A percentile compares a stretch with the other conserved stretches of the same genome.
These are phyloP conservation scores for Knipowitschia caucasica DNA, from an alignment of 2,797 vertebrate genomes.

Conservation along the genomic window DNA sequence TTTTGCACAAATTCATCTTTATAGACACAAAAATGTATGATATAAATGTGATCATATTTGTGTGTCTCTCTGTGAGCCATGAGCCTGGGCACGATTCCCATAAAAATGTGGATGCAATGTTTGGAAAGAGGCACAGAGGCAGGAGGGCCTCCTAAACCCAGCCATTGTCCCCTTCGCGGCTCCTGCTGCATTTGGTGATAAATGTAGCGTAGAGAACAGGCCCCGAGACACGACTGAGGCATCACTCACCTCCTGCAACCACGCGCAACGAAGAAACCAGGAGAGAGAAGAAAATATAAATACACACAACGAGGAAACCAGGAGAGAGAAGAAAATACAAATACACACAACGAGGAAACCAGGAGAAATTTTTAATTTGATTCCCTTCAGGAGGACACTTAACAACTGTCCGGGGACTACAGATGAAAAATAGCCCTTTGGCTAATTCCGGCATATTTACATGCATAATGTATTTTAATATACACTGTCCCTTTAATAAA, in stretches of 20 bases:
- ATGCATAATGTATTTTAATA: too few species aligned
- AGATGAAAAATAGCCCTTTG: too few species aligned
- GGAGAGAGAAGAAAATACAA: not conserved
- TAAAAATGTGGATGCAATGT: conserved; percentile 4
- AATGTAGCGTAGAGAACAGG: conserved; percentile 55
- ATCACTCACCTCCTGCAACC: conserved; percentile 31
- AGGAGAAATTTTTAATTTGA: too few species aligned
- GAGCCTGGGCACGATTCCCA: conserved; percentile 3
- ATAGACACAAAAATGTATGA: too few species aligned
- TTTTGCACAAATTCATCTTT: too few species aligned
- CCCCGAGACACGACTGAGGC: conserved; percentile 31
- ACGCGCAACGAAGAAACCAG: not conserved
- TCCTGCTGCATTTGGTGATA: conserved; percentile 59
- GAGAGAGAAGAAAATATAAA: not conserved
- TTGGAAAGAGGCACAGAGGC: conserved; percentile 16
- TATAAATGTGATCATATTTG: too few species aligned
- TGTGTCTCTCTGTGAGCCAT: too few species aligned
- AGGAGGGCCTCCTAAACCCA: conserved; percentile 12
- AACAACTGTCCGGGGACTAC: too few species aligned
- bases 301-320: not conserved
- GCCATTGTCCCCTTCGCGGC: conserved; percentile 22
- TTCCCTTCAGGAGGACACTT: too few species aligned
- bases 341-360: too few species aligned
- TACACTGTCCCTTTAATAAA: too few species aligned
- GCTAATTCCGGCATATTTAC: too few species aligned